Base-by-base conservation (phyloP, 1,140 invertebrate species). In the Solen grandis region DNA sequence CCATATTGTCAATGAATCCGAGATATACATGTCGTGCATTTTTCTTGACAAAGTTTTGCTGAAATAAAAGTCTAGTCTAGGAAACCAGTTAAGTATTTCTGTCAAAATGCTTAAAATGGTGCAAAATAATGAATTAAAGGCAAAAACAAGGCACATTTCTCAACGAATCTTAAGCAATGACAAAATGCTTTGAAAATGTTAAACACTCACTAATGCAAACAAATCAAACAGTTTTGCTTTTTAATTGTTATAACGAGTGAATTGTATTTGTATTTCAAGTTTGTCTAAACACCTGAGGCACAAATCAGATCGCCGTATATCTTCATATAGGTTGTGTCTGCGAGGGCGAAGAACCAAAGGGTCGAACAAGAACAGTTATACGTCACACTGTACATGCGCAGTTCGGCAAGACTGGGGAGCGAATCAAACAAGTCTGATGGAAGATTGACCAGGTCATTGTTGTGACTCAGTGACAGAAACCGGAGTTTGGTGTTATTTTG, bases 301-400 rank as follows among this genome's bases (percentile, higher is more conserved):
- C 73, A 76, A 16, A 55, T 76, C n/a, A 76, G 31, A 29, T 76
- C 73, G 13, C 73, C 73, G 10, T 25, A 46, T 8, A 76, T 65
- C 41, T 76, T 76, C 38, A 65, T 50, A 8, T 62, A 41, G 2
- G 59, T 76, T 16, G 27, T 76, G 2, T 65, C 46, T 1, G 62
- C 35, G 22, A 55, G 41, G 1, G 10, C 29, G 25, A 50, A 76
- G 16, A 76, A 16, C 73, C 73, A 76, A 38, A 76, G 73, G 8
- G 60, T 29, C 8, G 57, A 25, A 50, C 73, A 76, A 29, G 16
- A 54, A 22, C 73, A 76, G 16, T 63, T 59, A 5, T 62, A 36
- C 10, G 41, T 33, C 19, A 59, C 65, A 33, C 50, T 46, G 41
- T 76, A 76, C 8, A 76, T 22, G 22, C 65, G 73, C 0, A 76